Conservation (phyloP, 2,888 invertebrate species). For the Metellina segmentata region DNA sequence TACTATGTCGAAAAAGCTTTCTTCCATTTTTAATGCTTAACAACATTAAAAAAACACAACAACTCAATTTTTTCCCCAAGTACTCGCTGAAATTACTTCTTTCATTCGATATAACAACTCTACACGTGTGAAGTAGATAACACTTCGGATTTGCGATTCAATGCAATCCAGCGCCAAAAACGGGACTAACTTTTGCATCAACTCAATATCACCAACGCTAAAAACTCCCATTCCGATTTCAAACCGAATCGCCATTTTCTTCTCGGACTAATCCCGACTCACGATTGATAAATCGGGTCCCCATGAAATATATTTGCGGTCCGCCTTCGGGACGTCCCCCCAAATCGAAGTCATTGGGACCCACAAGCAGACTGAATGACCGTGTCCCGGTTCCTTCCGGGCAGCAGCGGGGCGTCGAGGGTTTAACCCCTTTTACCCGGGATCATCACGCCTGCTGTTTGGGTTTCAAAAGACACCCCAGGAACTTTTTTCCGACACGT, state of each 20-base stretch:
- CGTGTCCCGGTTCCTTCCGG: background rate
- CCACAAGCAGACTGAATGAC: constrained; percentile 9
- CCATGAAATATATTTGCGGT: too few species aligned
- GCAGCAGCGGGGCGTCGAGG: background rate
- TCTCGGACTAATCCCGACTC: background rate
- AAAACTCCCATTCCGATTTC: background rate
- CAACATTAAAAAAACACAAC: too few species aligned
- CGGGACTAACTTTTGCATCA: too few species aligned
- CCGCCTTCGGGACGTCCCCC: background rate
- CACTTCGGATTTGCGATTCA: too few species aligned
- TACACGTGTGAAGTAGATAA: too few species aligned
- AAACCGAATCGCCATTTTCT: background rate
- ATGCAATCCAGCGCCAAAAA: too few species aligned
- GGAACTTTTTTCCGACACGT: background rate
- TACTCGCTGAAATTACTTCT: too few species aligned
- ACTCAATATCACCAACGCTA: too few species aligned
- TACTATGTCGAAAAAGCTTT: too few species aligned
- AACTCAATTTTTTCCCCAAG: too few species aligned
- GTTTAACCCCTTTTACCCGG: background rate
- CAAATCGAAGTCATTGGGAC: constrained; percentile 28
- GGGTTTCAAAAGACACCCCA: background rate
- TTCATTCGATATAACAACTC: too few species aligned
- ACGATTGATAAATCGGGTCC: background rate
- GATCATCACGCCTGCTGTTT: constrained; percentile 7
- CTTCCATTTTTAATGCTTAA: too few species aligned